Evolutionary conservation across 2,888 invertebrate genomes (phyloP).

Genomic region (Mythimna loreyi): DNA sequence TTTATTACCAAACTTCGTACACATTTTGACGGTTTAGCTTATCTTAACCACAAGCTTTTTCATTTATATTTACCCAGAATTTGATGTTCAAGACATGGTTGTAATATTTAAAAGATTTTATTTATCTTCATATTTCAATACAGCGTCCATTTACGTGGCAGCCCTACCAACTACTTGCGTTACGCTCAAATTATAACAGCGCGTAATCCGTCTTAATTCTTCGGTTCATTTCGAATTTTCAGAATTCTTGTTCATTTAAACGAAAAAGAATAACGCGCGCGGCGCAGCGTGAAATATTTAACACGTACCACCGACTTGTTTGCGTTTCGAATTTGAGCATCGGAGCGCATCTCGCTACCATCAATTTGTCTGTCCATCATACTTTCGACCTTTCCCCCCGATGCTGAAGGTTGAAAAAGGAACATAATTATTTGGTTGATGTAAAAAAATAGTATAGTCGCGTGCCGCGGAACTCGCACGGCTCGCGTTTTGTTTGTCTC

Average conservation of each 20-base stretch:
- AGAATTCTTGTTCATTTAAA: constrained; percentile 54
- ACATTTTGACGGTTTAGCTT: constrained; percentile 47
- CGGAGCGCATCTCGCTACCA: constrained; percentile 68
- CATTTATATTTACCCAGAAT: constrained; percentile 29
- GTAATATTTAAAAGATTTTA: constrained; percentile 20
- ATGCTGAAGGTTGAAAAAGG: constrained; percentile 68
- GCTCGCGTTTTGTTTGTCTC: constrained; percentile 76
- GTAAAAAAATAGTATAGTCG: constrained; percentile 74
- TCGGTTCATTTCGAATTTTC: constrained; percentile 48
- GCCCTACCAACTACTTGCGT: constrained; percentile 36
- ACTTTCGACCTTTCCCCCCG: constrained; percentile 67
- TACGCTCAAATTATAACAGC: constrained; percentile 47
- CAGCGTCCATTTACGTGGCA: constrained; percentile 15
- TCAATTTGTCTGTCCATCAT: constrained; percentile 58
- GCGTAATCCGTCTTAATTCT: constrained; percentile 42
- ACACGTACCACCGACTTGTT: constrained; percentile 72
- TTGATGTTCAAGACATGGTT: constrained; percentile 3
- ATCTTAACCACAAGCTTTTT: constrained; percentile 43
- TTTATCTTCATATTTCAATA: background rate
- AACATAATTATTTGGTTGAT: constrained; percentile 60
- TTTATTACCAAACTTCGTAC: constrained; percentile 41
- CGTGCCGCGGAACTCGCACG: constrained; percentile 72
- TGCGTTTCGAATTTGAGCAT: constrained; percentile 75
- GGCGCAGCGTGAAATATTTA: constrained; percentile 72
- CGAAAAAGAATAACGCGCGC: constrained; percentile 63